Evolutionary conservation across 2,113 vertebrate genomes (phyloP).

Genomic region (human): DNA sequence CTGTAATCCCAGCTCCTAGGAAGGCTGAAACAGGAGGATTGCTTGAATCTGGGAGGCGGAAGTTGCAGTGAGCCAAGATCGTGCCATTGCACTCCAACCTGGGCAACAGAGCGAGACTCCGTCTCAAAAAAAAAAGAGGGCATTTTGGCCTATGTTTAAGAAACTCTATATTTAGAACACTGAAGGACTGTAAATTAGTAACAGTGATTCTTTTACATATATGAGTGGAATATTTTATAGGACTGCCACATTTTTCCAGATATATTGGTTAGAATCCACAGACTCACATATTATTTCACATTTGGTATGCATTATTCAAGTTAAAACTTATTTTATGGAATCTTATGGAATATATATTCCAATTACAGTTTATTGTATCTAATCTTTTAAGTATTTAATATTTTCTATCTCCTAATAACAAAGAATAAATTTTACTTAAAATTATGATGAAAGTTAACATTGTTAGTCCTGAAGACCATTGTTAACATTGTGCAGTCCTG

Average conservation of each 20-base stretch:
- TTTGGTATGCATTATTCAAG: neutral
- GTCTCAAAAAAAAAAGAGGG: neutral
- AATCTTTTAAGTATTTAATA: neutral
- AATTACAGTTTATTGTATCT: neutral
- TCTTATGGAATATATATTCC: neutral
- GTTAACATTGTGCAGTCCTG: neutral
- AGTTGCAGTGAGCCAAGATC: no score
- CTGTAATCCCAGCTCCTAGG: no score
- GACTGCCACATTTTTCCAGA: neutral
- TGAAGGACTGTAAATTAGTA: neutral
- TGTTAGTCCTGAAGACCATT: neutral
- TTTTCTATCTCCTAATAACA: neutral
- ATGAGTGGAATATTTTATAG: neutral
- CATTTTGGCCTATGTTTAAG: neutral
- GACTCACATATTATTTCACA: neutral
- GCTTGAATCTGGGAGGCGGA: no score
- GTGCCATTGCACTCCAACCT: no score
- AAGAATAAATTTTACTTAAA: conserved; percentile 27
- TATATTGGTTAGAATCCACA: neutral
- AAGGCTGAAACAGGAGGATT: no score
- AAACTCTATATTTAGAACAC: neutral
- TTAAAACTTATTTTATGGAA: neutral
- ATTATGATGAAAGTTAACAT: conserved; percentile 3
- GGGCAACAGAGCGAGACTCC: no score
- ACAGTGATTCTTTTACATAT: neutral